Percentiles rank a stretch among this genome's conserved stretches.
Conservation (phyloP, 2,797 vertebrate species). For the Eurystomus glaucurus region DNA sequence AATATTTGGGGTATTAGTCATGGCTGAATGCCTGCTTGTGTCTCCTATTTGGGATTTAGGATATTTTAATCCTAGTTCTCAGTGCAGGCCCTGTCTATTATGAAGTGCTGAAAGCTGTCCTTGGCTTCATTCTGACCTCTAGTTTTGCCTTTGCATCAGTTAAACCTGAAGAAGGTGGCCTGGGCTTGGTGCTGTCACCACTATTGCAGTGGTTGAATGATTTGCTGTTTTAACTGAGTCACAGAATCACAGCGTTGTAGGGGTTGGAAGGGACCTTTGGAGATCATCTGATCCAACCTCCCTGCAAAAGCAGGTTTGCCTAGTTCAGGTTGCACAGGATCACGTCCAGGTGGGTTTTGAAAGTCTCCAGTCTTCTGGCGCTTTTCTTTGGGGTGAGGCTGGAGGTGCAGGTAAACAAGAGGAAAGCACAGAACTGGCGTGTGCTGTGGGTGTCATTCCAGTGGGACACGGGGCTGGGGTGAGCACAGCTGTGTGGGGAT, state of each 20-base stretch:
- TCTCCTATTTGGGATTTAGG: conserved; percentile 16
- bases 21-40: conserved; percentile 25
- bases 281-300: not conserved
- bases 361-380: not conserved
- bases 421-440: not conserved
- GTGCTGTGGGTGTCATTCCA: not conserved
- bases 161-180: not conserved
- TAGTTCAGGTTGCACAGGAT: not conserved
- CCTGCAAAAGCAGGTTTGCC: not conserved
- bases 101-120: not conserved
- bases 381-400: not conserved
- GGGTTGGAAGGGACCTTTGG: not conserved
- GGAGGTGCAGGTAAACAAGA: not conserved
- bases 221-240: not conserved
- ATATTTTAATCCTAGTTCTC: not conserved
- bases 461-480: not conserved
- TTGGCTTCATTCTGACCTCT: not conserved
- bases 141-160: not conserved
- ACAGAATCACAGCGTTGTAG: not conserved
- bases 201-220: not conserved
- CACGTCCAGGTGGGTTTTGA: not conserved
- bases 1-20: conserved; percentile 56
- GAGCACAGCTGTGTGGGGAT: rapidly evolving
- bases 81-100: not conserved
- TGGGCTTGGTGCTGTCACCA: not conserved